Conservation (phyloP, 2,113 vertebrate genomes). For the Atlantisia rogersi region DNA sequence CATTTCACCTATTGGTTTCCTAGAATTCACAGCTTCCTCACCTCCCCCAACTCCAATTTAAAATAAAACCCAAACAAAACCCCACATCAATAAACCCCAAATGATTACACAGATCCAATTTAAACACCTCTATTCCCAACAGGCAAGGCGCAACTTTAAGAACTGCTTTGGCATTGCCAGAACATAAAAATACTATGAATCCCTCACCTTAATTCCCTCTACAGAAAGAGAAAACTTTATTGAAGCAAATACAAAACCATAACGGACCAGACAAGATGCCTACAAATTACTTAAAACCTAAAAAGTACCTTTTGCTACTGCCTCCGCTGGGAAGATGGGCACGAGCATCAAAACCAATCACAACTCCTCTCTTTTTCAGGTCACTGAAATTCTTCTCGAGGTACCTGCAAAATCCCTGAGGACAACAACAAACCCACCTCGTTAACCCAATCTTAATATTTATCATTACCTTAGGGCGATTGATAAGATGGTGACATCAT, state of each 20-base stretch:
- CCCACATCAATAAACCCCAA: not conserved
- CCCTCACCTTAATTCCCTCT: not conserved
- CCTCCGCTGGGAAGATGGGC: constrained; percentile 88
- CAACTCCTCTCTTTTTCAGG: constrained; percentile 89
- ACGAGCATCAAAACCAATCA: constrained; percentile 92
- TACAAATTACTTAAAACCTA: not conserved
- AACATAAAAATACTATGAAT: not conserved
- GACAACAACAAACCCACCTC: not conserved
- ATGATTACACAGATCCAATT: not conserved
- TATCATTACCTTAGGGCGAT: not conserved
- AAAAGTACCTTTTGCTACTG: constrained; percentile 83
- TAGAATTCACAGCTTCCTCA: not conserved
- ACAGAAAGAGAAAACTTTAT: not conserved
- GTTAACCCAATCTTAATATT: not conserved
- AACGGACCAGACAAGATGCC: not conserved
- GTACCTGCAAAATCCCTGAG: constrained; percentile 91
- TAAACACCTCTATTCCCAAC: not conserved
- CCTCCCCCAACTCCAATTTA: not conserved
- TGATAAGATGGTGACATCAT: not conserved
- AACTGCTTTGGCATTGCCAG: not conserved
- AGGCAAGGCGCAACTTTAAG: not conserved
- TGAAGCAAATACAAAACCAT: not conserved
- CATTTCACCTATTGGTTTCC: not conserved
- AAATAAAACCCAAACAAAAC: not conserved
- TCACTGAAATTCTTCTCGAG: constrained; percentile 86